These are phyloP conservation scores for Castor canadensis DNA, from an alignment of 2,113 vertebrate species.

Conservation along the genomic window DNA sequence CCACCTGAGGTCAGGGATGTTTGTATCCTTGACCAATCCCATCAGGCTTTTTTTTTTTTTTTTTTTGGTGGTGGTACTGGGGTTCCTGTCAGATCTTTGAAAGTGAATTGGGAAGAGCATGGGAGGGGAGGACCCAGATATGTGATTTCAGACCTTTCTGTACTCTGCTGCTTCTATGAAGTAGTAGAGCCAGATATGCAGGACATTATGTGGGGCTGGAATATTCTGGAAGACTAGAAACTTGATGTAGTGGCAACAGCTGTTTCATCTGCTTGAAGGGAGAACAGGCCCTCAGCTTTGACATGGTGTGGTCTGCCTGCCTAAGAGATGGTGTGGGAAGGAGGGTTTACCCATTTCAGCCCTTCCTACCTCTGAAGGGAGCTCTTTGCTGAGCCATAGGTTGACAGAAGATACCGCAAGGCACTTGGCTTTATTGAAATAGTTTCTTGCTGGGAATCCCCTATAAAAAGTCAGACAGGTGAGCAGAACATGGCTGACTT, in stretches of 20 bases:
- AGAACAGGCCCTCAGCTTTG: background rate
- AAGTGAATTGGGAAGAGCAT: background rate
- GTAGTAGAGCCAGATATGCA: background rate
- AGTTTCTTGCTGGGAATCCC: background rate
- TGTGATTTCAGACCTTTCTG: background rate
- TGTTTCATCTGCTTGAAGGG: background rate
- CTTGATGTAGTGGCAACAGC: background rate
- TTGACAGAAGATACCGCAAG: background rate
- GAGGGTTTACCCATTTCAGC: background rate
- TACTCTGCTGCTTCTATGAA: background rate
- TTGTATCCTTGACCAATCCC: background rate
- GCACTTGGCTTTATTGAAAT: background rate
- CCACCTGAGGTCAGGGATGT: background rate
- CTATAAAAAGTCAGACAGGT: background rate
- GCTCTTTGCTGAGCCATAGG: background rate
- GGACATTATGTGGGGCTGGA: background rate
- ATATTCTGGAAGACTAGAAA: conserved; percentile 11
- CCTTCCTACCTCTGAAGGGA: background rate
- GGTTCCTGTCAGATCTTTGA: too few species aligned
- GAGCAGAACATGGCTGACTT: background rate
- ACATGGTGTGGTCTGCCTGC: background rate
- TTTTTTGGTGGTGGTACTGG: too few species aligned
- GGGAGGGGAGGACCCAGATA: background rate
- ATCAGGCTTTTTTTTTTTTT: too few species aligned
- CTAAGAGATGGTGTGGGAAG: background rate